Conservation (phyloP, 2,888 invertebrate genomes). For the Drosophila mimica region DNA sequence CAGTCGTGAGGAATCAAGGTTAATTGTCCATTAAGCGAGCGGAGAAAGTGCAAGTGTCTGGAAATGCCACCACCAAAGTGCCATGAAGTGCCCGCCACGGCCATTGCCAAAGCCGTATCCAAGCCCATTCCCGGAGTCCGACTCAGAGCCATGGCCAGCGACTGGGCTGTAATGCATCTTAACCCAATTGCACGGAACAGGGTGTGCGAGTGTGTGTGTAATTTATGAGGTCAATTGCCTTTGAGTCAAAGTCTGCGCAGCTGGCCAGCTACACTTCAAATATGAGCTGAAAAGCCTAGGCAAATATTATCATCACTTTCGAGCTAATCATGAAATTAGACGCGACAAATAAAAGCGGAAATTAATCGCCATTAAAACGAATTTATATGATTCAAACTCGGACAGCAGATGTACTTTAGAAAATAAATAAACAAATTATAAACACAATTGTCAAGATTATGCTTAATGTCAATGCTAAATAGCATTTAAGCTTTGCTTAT, state of each 20-base stretch:
- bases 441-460: not conserved
- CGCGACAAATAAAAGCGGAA: not conserved
- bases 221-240: slow-evolving; percentile 76
- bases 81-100: slow-evolving; percentile 43
- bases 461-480: not conserved
- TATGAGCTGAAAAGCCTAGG: not conserved
- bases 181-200: slow-evolving; percentile 36
- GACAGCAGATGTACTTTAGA: not conserved
- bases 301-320: slow-evolving; percentile 1
- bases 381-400: not conserved
- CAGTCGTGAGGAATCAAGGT: slow-evolving; percentile 66
- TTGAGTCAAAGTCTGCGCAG: slow-evolving; percentile 11
- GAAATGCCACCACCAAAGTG: slow-evolving; percentile 66
- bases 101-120: slow-evolving; percentile 13
- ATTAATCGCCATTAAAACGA: slow-evolving; percentile 6
- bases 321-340: slow-evolving; percentile 4
- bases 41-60: slow-evolving; percentile 80
- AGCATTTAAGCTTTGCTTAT: not conserved
- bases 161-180: slow-evolving; percentile 58
- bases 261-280: slow-evolving; percentile 12
- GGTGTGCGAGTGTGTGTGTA: slow-evolving; percentile 38
- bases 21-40: slow-evolving; percentile 78
- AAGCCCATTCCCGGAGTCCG: slow-evolving; percentile 10
- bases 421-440: not conserved
- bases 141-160: slow-evolving; percentile 26